Base-by-base conservation (phyloP, 2,888 invertebrate genomes). In the Geotrupes spiniger region DNA sequence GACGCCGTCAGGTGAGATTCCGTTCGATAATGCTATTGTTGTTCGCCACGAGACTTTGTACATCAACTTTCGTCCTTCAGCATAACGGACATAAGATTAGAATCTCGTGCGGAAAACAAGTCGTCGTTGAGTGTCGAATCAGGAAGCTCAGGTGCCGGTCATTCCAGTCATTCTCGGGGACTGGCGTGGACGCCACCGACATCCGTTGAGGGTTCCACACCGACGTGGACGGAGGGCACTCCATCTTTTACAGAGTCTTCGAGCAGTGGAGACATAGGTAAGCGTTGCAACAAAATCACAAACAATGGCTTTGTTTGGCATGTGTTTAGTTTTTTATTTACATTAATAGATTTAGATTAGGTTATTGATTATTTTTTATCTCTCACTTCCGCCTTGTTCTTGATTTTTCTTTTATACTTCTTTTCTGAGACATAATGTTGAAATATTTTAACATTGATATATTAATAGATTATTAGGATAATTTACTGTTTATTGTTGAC, bases 211-310 rank as follows among this genome's bases (percentile, higher is more conserved):
- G 91, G 91, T 29, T 89, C 89, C 4, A 96, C 96, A 28, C 95
- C 96, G n/a, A 96, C 96, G 33, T 96, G 95, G 91, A 96, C 96
- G 38, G 96, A 96, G 78, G 96, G 96, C 65, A 96, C 96, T 60
- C 96, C 96, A 51, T 94, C 94, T 71, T 96, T 93, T 76, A 96
- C 96, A 28, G 93, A 95, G 74, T 96, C 95, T 64, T 95, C 95
- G 75, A 92, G 93, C 76, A 91, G 91, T 76, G 86, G 86, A 63
- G 91, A 92, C 75, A 85, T 87, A 78, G 87, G 87, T 85, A 77
- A 82, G 83, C 76, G 12, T 16, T 26, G 3, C 6, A 6, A 21
- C 21, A 21, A 21, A 21, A 21, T 6, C 6, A 4, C 21, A 21
- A 21, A 21, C 21, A 21, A 3, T 21, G 6, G 21, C 21, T 21